phyloP scores from a whole-genome alignment of 2,888 invertebrate species.

The Leucophenga montana region DNA sequence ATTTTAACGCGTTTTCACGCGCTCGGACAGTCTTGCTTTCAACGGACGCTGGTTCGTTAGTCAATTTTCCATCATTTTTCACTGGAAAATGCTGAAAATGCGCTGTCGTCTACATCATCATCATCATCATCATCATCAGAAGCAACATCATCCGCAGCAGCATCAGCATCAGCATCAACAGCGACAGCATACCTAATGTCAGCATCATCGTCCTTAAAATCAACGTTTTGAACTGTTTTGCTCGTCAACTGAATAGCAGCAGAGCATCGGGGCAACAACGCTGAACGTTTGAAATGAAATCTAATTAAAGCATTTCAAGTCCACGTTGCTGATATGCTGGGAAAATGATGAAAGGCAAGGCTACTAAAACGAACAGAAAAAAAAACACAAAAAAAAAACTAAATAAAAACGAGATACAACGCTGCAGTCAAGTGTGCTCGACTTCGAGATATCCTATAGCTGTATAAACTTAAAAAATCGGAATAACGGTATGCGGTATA shows the following conservation, averaged over 20 bases:
- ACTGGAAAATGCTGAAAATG: slow-evolving; percentile 53
- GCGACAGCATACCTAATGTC: slow-evolving; percentile 45
- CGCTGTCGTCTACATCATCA: slow-evolving; percentile 17
- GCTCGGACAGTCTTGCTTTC: slow-evolving; percentile 53
- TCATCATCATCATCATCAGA: slow-evolving; percentile 29
- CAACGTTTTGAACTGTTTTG: slow-evolving; percentile 5
- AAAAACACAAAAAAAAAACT: too few species aligned
- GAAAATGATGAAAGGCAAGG: not conserved
- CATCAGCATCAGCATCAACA: not conserved
- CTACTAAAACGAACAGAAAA: too few species aligned
- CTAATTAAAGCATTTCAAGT: slow-evolving; percentile 53
- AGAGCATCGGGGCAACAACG: too few species aligned
- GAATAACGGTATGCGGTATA: too few species aligned
- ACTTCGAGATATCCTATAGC: too few species aligned
- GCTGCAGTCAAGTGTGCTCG: too few species aligned
- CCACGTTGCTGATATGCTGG: slow-evolving; percentile 14
- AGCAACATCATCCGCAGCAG: slow-evolving; percentile 19
- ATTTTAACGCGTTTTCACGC: slow-evolving; percentile 46
- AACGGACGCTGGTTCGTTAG: slow-evolving; percentile 39
- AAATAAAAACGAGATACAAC: too few species aligned
- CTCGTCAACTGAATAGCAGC: not conserved
- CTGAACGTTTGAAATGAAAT: slow-evolving; percentile 50
- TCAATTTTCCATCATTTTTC: slow-evolving; percentile 65
- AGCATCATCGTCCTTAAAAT: slow-evolving; percentile 40
- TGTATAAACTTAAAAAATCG: too few species aligned